Conservation (phyloP, 2,113 vertebrate species). For the Tor tambroides region DNA sequence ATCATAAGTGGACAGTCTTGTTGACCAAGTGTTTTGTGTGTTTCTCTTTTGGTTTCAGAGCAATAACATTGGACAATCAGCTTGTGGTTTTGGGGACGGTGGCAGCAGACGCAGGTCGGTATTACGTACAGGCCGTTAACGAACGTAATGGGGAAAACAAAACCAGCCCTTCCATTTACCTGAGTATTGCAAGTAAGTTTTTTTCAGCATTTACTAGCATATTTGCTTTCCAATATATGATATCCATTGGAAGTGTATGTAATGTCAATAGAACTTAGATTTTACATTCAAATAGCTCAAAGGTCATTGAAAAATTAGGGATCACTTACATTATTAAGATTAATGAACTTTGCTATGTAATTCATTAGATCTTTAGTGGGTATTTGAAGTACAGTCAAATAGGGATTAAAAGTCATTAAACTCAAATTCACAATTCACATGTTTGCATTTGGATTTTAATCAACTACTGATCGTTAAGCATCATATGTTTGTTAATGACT, state of each 20-base stretch:
- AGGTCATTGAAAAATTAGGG: too few relatives aligned
- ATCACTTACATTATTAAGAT: too few relatives aligned
- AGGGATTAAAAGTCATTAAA: not conserved
- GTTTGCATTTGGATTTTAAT: not conserved
- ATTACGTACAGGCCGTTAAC: conserved; percentile 88
- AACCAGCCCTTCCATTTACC: conserved; percentile 80
- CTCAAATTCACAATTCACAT: not conserved
- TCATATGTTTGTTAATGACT: not conserved
- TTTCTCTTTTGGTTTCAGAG: conserved; percentile 72
- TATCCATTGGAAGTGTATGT: too few relatives aligned
- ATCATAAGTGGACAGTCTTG: not conserved
- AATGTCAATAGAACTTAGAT: too few relatives aligned
- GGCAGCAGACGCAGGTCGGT: conserved; percentile 76
- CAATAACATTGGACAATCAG: conserved; percentile 87
- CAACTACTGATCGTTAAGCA: not conserved
- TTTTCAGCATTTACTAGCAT: too few relatives aligned
- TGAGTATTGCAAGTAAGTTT: conserved; percentile 81
- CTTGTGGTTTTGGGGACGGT: conserved; percentile 85
- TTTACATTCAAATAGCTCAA: too few relatives aligned
- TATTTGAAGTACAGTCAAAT: not conserved
- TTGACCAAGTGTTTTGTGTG: conserved; percentile 28
- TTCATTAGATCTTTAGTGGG: too few relatives aligned
- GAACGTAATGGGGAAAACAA: conserved; percentile 88
- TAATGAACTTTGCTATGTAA: too few relatives aligned
- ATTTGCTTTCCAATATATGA: too few relatives aligned